Evolutionary conservation across 2,888 invertebrate species (phyloP), one percentile per base, ranked within the genome.

Genomic region (Protophormia terraenovae): DNA sequence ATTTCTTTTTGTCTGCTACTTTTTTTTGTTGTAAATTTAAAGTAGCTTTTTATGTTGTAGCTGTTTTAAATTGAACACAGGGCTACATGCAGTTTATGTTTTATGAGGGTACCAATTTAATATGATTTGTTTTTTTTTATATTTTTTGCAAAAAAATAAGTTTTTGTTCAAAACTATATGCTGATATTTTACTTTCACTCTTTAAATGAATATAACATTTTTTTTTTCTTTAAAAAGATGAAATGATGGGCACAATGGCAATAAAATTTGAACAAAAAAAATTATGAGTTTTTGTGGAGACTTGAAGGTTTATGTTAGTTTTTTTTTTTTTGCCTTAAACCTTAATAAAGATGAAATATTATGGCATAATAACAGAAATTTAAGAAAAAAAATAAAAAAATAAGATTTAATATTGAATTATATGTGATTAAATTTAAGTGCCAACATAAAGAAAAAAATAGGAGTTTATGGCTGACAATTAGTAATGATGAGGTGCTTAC

Each of bases 81-180:
- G 62, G 55, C 73, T 81, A 69, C 81, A 81, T 81, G 84, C 27
- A 60, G 75, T 75, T 75, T 62, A 81, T 77, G 76, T 38, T 84
- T 84, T 81, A 80, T 81, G 81, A 77, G 50, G 84, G 76, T 81
- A 77, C 60, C 76, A 81, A 77, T 81, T 81, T 84, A 81, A 81
- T 77, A 77, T 71, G 24, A 55, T 67, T 60, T 45, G 53, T 53
- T 41, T 76, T 41, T 19, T n/a, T 47, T 73, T 19, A 10, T 22
- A 19, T 55, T 35, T 78, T 71, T 53, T 78, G 58, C 64, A 55
- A 14, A 62, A 71, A 64, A 60, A 24, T 27, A 16, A 55, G 19
- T 64, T 75, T 75, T 75, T 64, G 38, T 64, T 64, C 5, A 12
- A 64, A 62, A 24, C 2, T 62, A 32, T 53, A 64, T 53, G 71